These are phyloP conservation scores for Tenthredo amoena DNA, from an alignment of 2,888 invertebrate genomes.

Conservation along the genomic window DNA sequence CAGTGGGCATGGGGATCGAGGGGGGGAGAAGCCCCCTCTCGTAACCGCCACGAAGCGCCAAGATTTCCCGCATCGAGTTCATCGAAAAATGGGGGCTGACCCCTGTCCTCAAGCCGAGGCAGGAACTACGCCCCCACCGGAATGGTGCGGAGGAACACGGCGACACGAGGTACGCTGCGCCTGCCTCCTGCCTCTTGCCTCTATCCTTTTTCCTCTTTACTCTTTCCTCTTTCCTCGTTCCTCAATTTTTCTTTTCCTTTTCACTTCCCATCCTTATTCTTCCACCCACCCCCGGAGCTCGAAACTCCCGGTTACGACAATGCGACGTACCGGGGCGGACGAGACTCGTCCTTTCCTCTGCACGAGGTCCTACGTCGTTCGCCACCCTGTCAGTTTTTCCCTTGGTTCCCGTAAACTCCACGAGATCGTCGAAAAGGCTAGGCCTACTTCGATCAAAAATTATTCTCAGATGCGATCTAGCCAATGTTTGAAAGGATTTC, in stretches of 20 bases:
- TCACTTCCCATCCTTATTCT: background rate
- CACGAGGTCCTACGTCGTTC: conserved; percentile 33
- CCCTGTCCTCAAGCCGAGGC: conserved; percentile 98
- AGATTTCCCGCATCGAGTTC: conserved; percentile 99
- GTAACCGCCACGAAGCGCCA: conserved; percentile 84
- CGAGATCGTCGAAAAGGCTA: background rate
- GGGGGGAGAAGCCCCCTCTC: conserved; percentile 83
- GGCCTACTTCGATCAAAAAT: background rate
- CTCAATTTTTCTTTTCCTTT: background rate
- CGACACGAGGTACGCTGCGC: conserved; percentile 84
- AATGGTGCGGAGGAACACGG: conserved; percentile 85
- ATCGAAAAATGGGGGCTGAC: conserved; percentile 99
- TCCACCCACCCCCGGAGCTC: conserved; percentile 20
- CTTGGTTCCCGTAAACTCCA: background rate
- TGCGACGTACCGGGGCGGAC: background rate
- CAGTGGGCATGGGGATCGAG: conserved; percentile 81
- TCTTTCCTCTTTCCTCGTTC: background rate
- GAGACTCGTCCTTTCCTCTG: background rate
- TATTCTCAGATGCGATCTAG: background rate
- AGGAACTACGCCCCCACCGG: conserved; percentile 91
- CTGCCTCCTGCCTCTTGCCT: conserved; percentile 37
- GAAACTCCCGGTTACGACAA: conserved; percentile 13
- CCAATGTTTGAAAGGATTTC: background rate
- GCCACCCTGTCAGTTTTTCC: background rate
- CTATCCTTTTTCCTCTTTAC: background rate